Evolutionary conservation across 2,113 vertebrate species (phyloP).

Genomic region (Antechinus stuartii): DNA sequence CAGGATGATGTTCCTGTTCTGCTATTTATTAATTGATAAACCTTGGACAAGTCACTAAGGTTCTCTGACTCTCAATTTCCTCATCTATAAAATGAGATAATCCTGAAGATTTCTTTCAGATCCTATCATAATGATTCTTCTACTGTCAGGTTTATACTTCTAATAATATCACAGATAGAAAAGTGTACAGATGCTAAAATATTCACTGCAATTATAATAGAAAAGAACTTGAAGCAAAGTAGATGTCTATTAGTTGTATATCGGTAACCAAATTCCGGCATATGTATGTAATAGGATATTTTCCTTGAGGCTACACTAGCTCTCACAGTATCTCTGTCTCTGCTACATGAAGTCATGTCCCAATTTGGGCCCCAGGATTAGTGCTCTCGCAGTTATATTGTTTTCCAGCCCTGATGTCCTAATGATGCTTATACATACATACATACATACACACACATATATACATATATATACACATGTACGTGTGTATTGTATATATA

Average conservation of each 20-base stretch:
- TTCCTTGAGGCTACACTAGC: neutral
- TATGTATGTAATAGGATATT: neutral
- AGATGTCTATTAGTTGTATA: neutral
- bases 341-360: neutral
- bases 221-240: neutral
- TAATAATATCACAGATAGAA: neutral
- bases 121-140: neutral
- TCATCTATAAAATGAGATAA: neutral
- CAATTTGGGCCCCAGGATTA: neutral
- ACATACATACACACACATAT: too few species aligned
- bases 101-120: neutral
- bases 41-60: neutral
- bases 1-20: neutral
- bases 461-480: too few species aligned
- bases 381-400: neutral
- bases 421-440: neutral
- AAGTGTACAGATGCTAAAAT: neutral
- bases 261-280: rapidly evolving
- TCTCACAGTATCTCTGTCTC: neutral
- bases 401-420: neutral
- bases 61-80: neutral
- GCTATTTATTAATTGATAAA: neutral
- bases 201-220: neutral
- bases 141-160: neutral
- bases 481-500: too few species aligned